Evolutionary conservation across 2,113 vertebrate species (phyloP).

Genomic region (Garra rufa): DNA sequence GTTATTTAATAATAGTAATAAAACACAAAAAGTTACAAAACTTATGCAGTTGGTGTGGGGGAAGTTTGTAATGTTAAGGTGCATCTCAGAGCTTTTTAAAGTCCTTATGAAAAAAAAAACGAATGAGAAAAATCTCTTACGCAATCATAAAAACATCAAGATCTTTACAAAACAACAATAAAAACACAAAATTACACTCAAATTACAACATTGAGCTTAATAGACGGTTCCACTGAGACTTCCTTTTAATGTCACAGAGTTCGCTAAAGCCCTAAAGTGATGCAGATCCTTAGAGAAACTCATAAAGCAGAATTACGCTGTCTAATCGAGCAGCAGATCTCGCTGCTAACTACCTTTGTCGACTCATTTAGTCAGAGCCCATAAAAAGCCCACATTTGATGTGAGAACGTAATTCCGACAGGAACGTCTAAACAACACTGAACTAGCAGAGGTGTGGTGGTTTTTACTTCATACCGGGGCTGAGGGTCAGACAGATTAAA

Average conservation of each 20-base stretch:
- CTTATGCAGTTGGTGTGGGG: neutral
- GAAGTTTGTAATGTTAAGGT: neutral
- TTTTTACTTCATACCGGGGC: neutral
- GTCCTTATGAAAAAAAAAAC: neutral
- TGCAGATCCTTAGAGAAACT: neutral
- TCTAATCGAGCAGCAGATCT: neutral
- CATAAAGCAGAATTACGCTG: neutral
- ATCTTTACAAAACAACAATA: neutral
- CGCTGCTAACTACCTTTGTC: neutral
- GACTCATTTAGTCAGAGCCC: neutral
- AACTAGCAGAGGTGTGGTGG: neutral
- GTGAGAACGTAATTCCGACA: neutral
- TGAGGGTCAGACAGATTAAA: slow-evolving; percentile 21
- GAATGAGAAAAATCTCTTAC: neutral
- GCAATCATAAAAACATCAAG: neutral
- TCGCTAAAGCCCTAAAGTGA: neutral
- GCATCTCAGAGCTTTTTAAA: neutral
- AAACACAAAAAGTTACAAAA: neutral
- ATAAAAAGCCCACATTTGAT: neutral
- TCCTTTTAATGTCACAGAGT: neutral
- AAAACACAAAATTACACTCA: neutral
- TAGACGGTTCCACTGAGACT: neutral
- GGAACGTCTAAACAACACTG: neutral
- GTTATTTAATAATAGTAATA: slow-evolving; percentile 1
- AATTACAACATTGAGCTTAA: neutral